A percentile compares a stretch with the other conserved stretches of the same genome.
Evolutionary conservation across 2,113 vertebrate genomes (phyloP).

Genomic region (Campylomormyrus tamandua): DNA sequence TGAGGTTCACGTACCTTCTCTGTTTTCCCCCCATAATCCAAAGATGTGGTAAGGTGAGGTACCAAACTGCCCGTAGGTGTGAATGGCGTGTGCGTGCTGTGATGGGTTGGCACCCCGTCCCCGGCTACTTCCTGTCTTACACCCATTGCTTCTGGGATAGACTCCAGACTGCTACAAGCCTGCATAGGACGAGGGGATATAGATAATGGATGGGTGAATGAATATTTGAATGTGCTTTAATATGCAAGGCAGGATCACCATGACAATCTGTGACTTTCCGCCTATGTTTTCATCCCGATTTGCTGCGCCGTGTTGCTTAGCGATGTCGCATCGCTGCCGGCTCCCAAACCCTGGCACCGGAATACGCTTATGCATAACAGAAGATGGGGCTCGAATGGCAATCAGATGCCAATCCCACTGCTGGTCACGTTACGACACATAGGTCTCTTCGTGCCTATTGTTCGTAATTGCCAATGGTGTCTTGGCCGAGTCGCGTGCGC

Average conservation of each 20-base stretch:
- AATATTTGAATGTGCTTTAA: constrained; percentile 1
- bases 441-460: constrained; percentile 33
- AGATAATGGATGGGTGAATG: background rate
- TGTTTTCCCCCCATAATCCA: background rate
- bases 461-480: constrained; percentile 35
- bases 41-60: background rate
- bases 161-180: background rate
- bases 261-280: background rate
- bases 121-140: background rate
- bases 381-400: constrained; percentile 26
- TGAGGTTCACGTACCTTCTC: background rate
- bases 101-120: background rate
- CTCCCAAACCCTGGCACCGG: constrained; percentile 22
- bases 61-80: background rate
- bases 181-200: background rate
- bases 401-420: constrained; percentile 33
- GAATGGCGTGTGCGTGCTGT: background rate
- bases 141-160: background rate
- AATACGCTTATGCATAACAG: constrained; percentile 41
- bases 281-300: background rate
- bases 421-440: constrained; percentile 38
- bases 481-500: constrained; percentile 17
- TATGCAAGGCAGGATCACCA: background rate
- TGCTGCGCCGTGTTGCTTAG: constrained; percentile 27
- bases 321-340: constrained; percentile 25